Evolutionary conservation across 1,140 invertebrate species (phyloP).

Genomic region (Calephelis nemesis): DNA sequence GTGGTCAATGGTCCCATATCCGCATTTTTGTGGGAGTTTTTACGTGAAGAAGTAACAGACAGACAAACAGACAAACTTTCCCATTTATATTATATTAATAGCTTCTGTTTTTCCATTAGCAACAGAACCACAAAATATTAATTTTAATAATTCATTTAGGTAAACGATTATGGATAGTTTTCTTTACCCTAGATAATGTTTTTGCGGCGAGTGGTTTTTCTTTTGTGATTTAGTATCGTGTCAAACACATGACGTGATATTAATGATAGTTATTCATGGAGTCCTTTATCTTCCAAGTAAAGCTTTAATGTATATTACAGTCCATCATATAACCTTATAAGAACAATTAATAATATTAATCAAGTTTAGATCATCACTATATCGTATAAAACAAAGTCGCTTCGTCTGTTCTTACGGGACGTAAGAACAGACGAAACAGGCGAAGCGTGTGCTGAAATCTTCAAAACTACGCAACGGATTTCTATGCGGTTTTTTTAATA

Average conservation of each 20-base stretch:
- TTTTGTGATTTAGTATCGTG: neutral
- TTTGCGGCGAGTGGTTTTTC: neutral
- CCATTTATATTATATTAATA: too few species aligned
- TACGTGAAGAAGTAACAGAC: too few species aligned
- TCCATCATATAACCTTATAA: neutral
- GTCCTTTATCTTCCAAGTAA: constrained; percentile 4
- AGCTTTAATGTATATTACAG: neutral
- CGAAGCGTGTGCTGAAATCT: too few species aligned
- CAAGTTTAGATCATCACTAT: neutral
- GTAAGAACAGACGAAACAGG: too few species aligned
- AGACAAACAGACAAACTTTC: too few species aligned
- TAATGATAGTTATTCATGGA: neutral
- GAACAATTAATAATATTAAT: neutral
- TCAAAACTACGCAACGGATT: too few species aligned
- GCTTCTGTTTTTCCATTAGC: neutral
- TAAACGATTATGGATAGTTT: neutral
- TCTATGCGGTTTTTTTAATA: too few species aligned
- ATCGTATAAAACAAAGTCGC: neutral
- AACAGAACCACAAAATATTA: constrained; percentile 11
- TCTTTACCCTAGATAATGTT: neutral
- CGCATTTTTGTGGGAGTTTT: too few species aligned
- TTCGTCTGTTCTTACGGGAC: too few species aligned
- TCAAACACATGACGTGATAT: constrained; percentile 5
- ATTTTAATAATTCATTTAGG: neutral
- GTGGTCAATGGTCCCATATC: too few species aligned